A percentile compares a stretch with the other conserved stretches of the same genome.
phyloP scores from a whole-genome alignment of 2,113 vertebrate genomes.

The Poecile atricapillus region DNA sequence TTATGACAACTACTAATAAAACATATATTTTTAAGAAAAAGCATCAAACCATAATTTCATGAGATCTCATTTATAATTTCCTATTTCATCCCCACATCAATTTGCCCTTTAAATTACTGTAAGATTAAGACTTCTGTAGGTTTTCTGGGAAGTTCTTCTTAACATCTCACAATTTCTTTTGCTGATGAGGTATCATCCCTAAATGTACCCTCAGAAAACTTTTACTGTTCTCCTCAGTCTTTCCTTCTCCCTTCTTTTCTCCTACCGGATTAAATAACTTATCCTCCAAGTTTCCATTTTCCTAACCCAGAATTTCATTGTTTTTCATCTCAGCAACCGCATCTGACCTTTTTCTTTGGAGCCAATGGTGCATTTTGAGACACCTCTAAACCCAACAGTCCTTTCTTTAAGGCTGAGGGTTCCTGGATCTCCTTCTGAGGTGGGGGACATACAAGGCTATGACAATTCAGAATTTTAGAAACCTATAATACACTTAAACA shows the following conservation, averaged over 20 bases:
- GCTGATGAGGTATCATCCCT: background rate
- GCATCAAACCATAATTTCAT: background rate
- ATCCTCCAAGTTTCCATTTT: background rate
- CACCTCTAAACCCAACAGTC: background rate
- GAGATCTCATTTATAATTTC: background rate
- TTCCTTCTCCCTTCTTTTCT: background rate
- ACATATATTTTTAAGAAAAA: background rate
- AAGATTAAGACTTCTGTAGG: background rate
- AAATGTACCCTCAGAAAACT: accelerated
- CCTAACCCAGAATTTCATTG: background rate
- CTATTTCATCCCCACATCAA: background rate
- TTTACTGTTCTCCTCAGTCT: background rate
- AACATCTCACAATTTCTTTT: background rate
- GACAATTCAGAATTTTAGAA: too few relatives aligned
- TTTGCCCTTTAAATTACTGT: background rate
- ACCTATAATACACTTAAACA: too few relatives aligned
- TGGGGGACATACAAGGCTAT: too few relatives aligned
- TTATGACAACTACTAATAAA: background rate
- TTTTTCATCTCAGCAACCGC: background rate
- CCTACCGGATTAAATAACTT: background rate
- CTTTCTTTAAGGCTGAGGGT: background rate
- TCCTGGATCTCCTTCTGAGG: background rate
- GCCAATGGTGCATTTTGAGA: background rate
- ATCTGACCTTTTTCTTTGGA: background rate
- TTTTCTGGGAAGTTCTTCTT: background rate